Percentiles rank a stretch among this genome's conserved stretches.
Conservation (phyloP, 2,797 vertebrate genomes). For the Sebastes aleutianus region DNA sequence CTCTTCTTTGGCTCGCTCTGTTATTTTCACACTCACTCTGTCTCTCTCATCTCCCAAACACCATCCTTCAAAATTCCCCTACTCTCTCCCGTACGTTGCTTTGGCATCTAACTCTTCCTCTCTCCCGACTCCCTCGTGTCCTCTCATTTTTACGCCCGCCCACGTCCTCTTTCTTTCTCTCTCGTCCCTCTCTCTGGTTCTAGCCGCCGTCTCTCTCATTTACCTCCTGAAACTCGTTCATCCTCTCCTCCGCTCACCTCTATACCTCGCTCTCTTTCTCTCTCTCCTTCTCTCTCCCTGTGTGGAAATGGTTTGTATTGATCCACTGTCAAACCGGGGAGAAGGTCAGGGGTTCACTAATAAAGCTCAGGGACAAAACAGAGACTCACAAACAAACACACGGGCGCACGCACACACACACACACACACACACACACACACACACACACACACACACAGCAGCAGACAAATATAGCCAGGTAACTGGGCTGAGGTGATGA, state of each 20-base stretch:
- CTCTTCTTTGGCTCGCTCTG: constrained; percentile 2
- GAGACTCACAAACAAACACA: constrained; percentile 36
- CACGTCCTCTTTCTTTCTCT: constrained; percentile 29
- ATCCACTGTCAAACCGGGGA: constrained; percentile 63
- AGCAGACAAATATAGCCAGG: constrained; percentile 39
- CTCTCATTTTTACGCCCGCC: constrained; percentile 41
- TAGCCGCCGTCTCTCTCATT: constrained; percentile 9
- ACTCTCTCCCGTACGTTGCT: constrained; percentile 26
- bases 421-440: too few species aligned
- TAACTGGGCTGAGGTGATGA: constrained; percentile 17
- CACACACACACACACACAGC: neutral
- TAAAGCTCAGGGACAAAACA: constrained; percentile 72
- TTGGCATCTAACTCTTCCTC: constrained; percentile 37
- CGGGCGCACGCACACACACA: neutral
- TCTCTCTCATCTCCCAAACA: constrained; percentile 20
- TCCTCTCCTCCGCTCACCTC: constrained; percentile 30
- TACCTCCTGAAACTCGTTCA: constrained; percentile 25
- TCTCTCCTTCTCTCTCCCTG: neutral
- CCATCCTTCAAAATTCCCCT: constrained; percentile 38
- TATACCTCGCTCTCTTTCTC: neutral
- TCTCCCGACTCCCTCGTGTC: constrained; percentile 2
- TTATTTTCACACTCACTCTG: constrained; percentile 11
- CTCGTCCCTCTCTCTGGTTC: neutral
- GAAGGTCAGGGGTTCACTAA: constrained; percentile 73
- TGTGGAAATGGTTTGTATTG: constrained; percentile 71